These are phyloP conservation scores for Drosophila malerkotliana DNA, from an alignment of 1,140 invertebrate species.

Conservation along the genomic window DNA sequence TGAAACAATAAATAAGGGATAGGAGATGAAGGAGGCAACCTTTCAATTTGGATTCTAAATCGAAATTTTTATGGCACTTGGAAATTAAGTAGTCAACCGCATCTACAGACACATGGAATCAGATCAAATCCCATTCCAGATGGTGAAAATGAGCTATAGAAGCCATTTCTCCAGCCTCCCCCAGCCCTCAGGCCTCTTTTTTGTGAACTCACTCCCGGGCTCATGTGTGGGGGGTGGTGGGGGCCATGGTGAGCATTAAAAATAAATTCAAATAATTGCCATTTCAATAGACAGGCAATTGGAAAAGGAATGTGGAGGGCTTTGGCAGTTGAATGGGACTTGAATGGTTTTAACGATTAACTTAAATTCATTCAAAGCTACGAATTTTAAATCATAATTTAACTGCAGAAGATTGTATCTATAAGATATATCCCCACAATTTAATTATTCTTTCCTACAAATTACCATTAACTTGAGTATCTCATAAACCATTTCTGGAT, in stretches of 20 bases:
- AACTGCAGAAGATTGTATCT: not conserved
- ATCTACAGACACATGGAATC: conserved; percentile 12
- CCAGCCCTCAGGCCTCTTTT: too few relatives aligned
- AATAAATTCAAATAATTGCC: conserved; percentile 63
- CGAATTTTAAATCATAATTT: not conserved
- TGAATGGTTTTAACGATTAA: conserved; percentile 24
- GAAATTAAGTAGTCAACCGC: conserved; percentile 58
- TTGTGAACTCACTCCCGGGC: not conserved
- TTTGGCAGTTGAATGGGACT: conserved; percentile 27
- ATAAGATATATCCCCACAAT: not conserved
- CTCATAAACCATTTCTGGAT: conserved; percentile 14
- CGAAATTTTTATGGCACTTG: conserved; percentile 63
- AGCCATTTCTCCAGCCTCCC: conserved; percentile 4
- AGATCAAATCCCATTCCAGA: conserved; percentile 48
- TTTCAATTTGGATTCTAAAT: conserved; percentile 45
- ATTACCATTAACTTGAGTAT: conserved; percentile 28
- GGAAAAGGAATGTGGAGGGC: not conserved
- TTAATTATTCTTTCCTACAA: conserved; percentile 9
- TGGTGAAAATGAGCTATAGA: conserved; percentile 47
- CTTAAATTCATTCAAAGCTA: conserved; percentile 2
- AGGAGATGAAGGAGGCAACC: not conserved
- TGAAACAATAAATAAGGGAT: conserved; percentile 38
- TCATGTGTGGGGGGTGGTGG: conserved; percentile 13
- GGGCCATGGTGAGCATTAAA: conserved; percentile 31
- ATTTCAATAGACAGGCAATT: conserved; percentile 53